Percentiles rank a stretch among this genome's conserved stretches.
Evolutionary conservation across 2,888 invertebrate species (phyloP).

Genomic region (Melanostoma mellinum): DNA sequence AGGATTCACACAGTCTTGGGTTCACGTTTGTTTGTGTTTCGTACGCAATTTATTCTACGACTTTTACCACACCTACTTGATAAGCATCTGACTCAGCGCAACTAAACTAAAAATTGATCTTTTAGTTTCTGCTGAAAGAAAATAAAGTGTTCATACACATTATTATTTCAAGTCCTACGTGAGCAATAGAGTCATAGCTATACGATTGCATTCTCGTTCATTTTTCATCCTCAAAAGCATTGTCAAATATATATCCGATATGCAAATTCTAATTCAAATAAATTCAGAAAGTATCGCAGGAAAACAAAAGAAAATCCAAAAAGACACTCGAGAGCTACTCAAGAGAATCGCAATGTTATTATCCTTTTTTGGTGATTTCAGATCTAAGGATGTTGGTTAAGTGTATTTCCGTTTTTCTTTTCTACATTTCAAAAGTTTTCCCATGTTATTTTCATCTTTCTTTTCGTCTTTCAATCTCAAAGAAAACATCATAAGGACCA

Average conservation of each 20-base stretch:
- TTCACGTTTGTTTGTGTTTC: too few relatives aligned
- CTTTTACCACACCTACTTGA: too few relatives aligned
- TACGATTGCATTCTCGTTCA: too few relatives aligned
- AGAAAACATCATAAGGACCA: conserved; percentile 64
- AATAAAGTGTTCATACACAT: too few relatives aligned
- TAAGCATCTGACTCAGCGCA: too few relatives aligned
- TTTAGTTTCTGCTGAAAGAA: too few relatives aligned
- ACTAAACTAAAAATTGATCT: too few relatives aligned
- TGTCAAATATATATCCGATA: not conserved
- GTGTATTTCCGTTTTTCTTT: conserved; percentile 34
- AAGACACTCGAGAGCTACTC: conserved; percentile 66
- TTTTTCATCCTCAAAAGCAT: too few relatives aligned
- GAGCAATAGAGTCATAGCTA: too few relatives aligned
- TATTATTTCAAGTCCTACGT: too few relatives aligned
- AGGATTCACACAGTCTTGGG: too few relatives aligned
- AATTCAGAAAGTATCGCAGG: conserved; percentile 22
- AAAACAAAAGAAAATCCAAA: conserved; percentile 19
- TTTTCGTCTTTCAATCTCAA: conserved; percentile 31
- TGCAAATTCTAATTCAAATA: conserved; percentile 23
- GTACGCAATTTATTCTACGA: too few relatives aligned
- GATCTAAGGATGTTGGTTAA: conserved; percentile 47
- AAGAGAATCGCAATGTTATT: conserved; percentile 73
- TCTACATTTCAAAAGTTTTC: conserved; percentile 42
- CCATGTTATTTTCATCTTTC: conserved; percentile 53
- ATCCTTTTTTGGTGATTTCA: conserved; percentile 71